phyloP scores from a whole-genome alignment of 2,888 invertebrate genomes.

The Lacanobia wlatinum region DNA sequence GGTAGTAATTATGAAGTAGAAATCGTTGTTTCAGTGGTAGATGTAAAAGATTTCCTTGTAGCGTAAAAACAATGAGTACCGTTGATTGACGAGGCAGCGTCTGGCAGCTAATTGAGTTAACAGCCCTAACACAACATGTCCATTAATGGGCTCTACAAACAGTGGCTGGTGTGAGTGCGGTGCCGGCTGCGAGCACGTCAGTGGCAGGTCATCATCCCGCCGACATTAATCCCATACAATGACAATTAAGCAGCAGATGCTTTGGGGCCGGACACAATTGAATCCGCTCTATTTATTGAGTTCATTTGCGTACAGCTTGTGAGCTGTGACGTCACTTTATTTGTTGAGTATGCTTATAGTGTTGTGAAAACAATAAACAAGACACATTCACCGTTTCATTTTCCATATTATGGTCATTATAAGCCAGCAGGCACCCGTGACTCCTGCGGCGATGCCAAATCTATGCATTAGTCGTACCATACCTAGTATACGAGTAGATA shows the following conservation, averaged over 20 bases:
- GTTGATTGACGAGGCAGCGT: constrained; percentile 79
- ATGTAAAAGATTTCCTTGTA: constrained; percentile 75
- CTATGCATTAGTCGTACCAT: constrained; percentile 4
- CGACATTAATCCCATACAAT: constrained; percentile 66
- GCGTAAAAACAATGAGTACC: constrained; percentile 81
- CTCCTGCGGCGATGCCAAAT: constrained; percentile 17
- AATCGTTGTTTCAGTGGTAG: constrained; percentile 39
- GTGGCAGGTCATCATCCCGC: constrained; percentile 64
- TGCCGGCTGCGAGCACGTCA: constrained; percentile 26
- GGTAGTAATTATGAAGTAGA: constrained; percentile 32
- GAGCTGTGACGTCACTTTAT: constrained; percentile 35
- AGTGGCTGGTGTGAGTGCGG: constrained; percentile 64
- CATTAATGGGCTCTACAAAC: constrained; percentile 83
- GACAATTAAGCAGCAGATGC: constrained; percentile 64
- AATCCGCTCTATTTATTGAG: constrained; percentile 51
- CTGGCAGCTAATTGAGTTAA: constrained; percentile 87
- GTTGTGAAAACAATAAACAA: constrained; percentile 29
- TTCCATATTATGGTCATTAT: constrained; percentile 3
- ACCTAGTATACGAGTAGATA: background rate
- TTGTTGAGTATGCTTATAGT: constrained; percentile 2
- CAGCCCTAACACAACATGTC: constrained; percentile 85
- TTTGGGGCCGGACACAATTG: constrained; percentile 51
- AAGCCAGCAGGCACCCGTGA: background rate
- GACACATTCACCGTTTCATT: constrained; percentile 11
- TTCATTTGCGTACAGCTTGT: constrained; percentile 55